These are phyloP conservation scores for Athene cunicularia DNA, from an alignment of 2,113 vertebrate genomes.

Conservation along the genomic window DNA sequence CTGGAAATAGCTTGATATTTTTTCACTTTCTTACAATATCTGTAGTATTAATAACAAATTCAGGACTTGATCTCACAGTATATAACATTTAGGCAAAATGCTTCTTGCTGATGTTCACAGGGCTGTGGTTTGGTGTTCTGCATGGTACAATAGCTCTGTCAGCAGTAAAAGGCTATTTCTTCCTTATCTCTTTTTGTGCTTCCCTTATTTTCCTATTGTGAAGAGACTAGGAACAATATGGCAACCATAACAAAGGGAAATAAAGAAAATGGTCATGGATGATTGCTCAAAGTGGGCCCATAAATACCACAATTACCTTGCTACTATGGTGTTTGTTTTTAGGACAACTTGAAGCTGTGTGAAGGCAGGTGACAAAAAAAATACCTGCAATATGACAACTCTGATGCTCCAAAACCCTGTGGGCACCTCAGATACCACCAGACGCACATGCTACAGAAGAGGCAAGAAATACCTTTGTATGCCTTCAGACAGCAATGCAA, in stretches of 20 bases:
- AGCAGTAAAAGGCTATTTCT: slow-evolving; percentile 8
- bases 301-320: neutral
- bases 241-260: neutral
- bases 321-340: neutral
- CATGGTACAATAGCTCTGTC: neutral
- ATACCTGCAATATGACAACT: neutral
- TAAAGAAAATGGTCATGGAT: neutral
- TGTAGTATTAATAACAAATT: slow-evolving; percentile 4
- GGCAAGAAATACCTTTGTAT: neutral
- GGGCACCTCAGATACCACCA: neutral
- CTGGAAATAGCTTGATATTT: slow-evolving; percentile 12
- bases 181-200: neutral
- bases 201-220: neutral
- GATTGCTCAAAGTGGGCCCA: neutral
- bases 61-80: neutral
- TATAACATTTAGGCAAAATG: neutral
- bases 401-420: neutral
- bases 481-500: neutral
- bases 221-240: neutral
- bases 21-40: slow-evolving; percentile 14
- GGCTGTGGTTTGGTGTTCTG: neutral
- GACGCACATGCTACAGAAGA: rapidly evolving
- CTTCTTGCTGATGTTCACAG: neutral
- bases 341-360: neutral
- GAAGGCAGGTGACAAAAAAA: neutral